Evolutionary conservation across 2,888 invertebrate genomes (phyloP).

Genomic region (Andrena camellia): DNA sequence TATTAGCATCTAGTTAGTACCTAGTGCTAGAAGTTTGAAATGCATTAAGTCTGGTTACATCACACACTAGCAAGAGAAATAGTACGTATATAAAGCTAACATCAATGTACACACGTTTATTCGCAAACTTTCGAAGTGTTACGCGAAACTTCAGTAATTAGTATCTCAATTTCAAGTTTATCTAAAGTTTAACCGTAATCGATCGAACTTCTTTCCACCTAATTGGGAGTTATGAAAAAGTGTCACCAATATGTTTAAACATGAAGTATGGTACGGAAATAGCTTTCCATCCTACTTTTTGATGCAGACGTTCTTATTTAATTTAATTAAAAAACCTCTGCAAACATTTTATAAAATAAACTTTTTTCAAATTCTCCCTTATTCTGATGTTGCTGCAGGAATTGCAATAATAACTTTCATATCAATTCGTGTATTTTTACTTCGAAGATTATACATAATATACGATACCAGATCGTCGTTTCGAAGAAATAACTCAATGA

Average conservation of each 20-base stretch:
- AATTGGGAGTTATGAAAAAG: background rate
- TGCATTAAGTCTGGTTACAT: background rate
- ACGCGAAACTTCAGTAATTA: slow-evolving; percentile 16
- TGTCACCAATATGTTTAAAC: background rate
- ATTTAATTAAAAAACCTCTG: too few species aligned
- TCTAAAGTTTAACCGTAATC: slow-evolving; percentile 19
- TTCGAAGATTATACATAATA: too few species aligned
- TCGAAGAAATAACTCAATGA: too few species aligned
- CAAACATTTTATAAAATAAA: too few species aligned
- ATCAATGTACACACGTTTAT: background rate
- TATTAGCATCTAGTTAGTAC: background rate
- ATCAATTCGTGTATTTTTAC: too few species aligned
- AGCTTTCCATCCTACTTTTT: background rate
- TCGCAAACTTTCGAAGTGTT: slow-evolving; percentile 14
- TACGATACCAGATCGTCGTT: too few species aligned
- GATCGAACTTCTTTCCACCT: slow-evolving; percentile 12
- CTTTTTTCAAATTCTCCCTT: too few species aligned
- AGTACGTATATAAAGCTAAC: background rate
- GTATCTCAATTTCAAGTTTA: slow-evolving; percentile 14
- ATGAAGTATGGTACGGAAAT: background rate
- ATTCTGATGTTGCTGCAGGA: too few species aligned
- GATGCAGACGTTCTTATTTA: too few species aligned
- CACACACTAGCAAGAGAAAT: background rate
- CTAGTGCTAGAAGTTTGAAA: background rate
- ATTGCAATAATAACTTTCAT: too few species aligned